Evolutionary conservation across 2,113 vertebrate species (phyloP).

Genomic region (Sylvilagus bachmani): DNA sequence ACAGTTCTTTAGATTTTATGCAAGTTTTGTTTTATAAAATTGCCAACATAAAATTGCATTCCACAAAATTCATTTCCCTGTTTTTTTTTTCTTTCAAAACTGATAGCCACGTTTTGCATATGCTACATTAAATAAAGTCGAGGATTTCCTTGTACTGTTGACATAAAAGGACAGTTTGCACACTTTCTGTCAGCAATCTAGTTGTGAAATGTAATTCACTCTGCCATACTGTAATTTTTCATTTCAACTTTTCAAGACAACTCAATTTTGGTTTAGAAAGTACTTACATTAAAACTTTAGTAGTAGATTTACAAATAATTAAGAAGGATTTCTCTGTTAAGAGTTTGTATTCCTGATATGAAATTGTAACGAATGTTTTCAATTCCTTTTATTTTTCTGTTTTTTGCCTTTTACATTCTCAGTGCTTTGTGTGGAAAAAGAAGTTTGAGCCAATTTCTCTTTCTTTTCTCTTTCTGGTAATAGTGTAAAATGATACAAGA

Average conservation of each 20-base stretch:
- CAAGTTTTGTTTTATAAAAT: background rate
- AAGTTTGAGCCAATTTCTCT: background rate
- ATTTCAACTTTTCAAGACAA: slow-evolving; percentile 59
- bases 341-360: background rate
- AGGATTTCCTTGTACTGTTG: background rate
- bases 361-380: slow-evolving; percentile 35
- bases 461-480: background rate
- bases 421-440: background rate
- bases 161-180: background rate
- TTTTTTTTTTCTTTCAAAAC: background rate
- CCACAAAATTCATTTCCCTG: background rate
- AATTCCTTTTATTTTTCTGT: background rate
- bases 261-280: slow-evolving; percentile 52
- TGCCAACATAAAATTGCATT: background rate
- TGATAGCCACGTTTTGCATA: background rate
- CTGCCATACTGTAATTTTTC: background rate
- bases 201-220: background rate
- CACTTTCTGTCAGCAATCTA: background rate
- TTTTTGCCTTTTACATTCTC: background rate
- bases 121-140: background rate
- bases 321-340: slow-evolving; percentile 47
- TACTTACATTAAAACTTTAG: slow-evolving; percentile 3
- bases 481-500: no score
- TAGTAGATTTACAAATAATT: slow-evolving; percentile 47
- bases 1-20: background rate